Base-by-base conservation (phyloP, 1,140 invertebrate genomes). In the Drosophila parabipectinata region DNA sequence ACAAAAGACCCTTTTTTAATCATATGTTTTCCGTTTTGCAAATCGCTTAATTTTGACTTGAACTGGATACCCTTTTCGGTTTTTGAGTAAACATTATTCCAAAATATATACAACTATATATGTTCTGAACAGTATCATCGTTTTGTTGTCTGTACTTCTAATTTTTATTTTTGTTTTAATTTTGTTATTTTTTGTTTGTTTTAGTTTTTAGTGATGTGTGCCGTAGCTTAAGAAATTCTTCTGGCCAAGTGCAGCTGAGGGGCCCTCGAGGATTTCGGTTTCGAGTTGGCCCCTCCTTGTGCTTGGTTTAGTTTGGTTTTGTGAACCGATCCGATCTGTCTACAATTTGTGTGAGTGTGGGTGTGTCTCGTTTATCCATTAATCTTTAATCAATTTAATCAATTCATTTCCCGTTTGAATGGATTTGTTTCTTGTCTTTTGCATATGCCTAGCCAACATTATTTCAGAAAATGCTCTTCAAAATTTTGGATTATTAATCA, bases 401-500 rank as follows among this genome's bases (percentile, higher is more conserved):
- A 64, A 37, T 68, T 82, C 18, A 51, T 44, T 56, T 63, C 30
- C 47, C 53, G 39, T 9, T 44, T 44, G 14, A 44, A 44, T 44
- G 41, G 41, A 44, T 44, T 44, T 47, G 44, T 47, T 45, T 44
- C 18, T 47, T 47, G 44, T 37, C 53, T 78, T 82, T 71, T 37
- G 68, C 72, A 55, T 80, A 74, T 76, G 82, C 73, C 69, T 80
- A 80, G 77, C 83, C 82, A 87, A 87, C 83, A 82, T 87, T 82
- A 71, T 81, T 69, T 87, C 83, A 87, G 83, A 87, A 91, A 91
- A 91, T 90, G 76, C 91, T 82, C 91, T 90, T 92, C 91, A 92
- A 92, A 92, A 92, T 92, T 92, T 92, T 92, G 91, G 91, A 92
- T 92, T 92, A 91, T 90, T 90, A 92, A 92, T 92, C 91, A 92